These are phyloP conservation scores for Papilio gigon DNA, from an alignment of 2,888 invertebrate genomes.

Conservation along the genomic window DNA sequence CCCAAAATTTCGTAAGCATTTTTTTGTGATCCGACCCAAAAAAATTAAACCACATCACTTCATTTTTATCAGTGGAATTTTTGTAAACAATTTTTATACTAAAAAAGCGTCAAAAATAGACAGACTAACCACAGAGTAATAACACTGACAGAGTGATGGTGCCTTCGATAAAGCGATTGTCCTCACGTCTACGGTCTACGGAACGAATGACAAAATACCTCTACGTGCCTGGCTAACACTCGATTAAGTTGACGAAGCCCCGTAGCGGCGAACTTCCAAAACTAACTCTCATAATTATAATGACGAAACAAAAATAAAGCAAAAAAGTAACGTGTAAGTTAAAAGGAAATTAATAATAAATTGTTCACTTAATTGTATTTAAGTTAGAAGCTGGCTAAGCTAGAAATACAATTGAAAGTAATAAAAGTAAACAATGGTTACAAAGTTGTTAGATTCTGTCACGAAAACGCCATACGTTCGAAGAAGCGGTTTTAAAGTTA, in stretches of 20 bases:
- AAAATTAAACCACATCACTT: no score
- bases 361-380: not conserved
- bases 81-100: not conserved
- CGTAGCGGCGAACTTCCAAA: not conserved
- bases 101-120: not conserved
- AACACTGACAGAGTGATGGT: slow-evolving; percentile 5
- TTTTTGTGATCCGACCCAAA: no score
- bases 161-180: slow-evolving; percentile 26
- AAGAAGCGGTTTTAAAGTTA: slow-evolving; percentile 62
- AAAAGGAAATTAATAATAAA: not conserved
- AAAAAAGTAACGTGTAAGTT: not conserved
- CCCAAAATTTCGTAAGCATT: no score
- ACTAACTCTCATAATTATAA: not conserved
- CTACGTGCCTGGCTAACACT: slow-evolving; percentile 18
- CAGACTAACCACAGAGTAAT: slow-evolving; percentile 42
- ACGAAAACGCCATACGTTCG: slow-evolving; percentile 27
- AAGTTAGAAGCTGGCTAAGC: not conserved
- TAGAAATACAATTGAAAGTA: not conserved
- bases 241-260: slow-evolving; percentile 4
- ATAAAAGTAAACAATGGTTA: not conserved
- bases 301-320: not conserved
- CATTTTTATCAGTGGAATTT: no score
- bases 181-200: slow-evolving; percentile 13
- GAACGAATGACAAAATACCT: slow-evolving; percentile 18
- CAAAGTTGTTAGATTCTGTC: slow-evolving; percentile 3